Percentiles rank a stretch among this genome's conserved stretches.
These are phyloP conservation scores for Troglohyphantes excavatus DNA, from an alignment of 2,888 invertebrate genomes.

Conservation along the genomic window DNA sequence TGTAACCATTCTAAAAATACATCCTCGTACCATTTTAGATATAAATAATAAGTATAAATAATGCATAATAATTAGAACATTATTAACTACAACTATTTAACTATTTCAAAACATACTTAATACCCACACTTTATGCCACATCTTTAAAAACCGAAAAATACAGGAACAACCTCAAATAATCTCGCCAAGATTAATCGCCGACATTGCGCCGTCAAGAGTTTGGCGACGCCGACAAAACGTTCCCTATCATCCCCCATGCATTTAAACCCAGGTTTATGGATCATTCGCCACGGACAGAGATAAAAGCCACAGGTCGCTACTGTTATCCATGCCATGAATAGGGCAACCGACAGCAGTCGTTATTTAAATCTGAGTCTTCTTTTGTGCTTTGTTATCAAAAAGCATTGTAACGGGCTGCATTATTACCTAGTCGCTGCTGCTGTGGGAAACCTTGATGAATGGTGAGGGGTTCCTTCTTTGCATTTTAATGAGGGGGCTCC, in stretches of 20 bases:
- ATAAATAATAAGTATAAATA: too few species aligned
- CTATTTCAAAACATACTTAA: too few species aligned
- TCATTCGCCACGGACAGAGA: conserved; percentile 29
- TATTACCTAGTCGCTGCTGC: conserved; percentile 14
- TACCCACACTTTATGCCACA: too few species aligned
- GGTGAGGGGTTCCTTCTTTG: not conserved
- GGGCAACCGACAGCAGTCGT: conserved; percentile 16
- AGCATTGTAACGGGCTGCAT: conserved; percentile 40
- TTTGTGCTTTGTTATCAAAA: conserved; percentile 59
- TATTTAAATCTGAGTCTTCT: conserved; percentile 53
- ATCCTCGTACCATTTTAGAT: too few species aligned
- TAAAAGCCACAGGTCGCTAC: conserved; percentile 47
- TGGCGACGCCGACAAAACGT: conserved; percentile 20
- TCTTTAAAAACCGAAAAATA: too few species aligned
- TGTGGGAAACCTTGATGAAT: conserved; percentile 40
- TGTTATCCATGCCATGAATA: conserved; percentile 7
- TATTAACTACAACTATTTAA: too few species aligned
- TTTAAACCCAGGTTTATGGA: conserved; percentile 16
- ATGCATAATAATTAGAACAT: too few species aligned
- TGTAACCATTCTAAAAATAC: too few species aligned
- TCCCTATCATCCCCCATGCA: conserved; percentile 2
- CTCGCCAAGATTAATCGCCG: not conserved
- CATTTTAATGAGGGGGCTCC: conserved; percentile 24
- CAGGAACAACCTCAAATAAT: too few species aligned
- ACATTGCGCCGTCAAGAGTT: not conserved